A percentile compares a stretch with the other conserved stretches of the same genome.
Conservation (phyloP, 2,797 vertebrate species). For the Monodelphis domestica region DNA sequence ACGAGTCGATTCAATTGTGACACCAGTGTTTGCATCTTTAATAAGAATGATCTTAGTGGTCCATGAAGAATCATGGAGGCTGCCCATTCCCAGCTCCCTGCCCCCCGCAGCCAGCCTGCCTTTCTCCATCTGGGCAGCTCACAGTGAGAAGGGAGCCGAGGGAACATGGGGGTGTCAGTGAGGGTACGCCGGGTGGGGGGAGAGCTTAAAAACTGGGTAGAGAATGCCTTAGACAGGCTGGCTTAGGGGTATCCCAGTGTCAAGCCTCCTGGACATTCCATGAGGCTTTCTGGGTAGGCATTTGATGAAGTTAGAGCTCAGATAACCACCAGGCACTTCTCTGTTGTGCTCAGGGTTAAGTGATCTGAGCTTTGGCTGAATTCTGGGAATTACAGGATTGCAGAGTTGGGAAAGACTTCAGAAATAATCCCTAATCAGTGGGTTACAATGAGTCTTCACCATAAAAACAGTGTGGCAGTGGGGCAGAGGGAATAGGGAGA, state of each 20-base stretch:
- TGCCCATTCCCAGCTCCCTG: not conserved
- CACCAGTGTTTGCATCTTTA: not conserved
- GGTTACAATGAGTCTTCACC: too few species aligned
- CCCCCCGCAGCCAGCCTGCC: too few species aligned
- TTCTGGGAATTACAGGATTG: not conserved
- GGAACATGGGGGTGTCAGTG: not conserved
- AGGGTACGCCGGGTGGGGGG: not conserved
- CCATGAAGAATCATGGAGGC: not conserved
- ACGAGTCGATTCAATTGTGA: not conserved
- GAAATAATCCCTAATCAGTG: too few species aligned
- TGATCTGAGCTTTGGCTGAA: not conserved
- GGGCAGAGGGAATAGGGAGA: too few species aligned
- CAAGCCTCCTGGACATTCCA: not conserved
- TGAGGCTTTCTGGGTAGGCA: not conserved
- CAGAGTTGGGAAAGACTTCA: not conserved
- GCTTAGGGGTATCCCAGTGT: not conserved
- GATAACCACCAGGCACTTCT: not conserved
- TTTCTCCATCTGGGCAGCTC: not conserved
- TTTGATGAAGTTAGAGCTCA: not conserved
- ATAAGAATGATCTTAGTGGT: not conserved
- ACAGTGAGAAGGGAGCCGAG: not conserved
- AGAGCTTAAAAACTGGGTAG: not conserved
- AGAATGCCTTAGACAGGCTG: not conserved
- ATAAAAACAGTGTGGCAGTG: too few species aligned
- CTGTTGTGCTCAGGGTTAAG: not conserved